Conservation (phyloP, 2,113 vertebrate species). For the Condylura cristata region DNA sequence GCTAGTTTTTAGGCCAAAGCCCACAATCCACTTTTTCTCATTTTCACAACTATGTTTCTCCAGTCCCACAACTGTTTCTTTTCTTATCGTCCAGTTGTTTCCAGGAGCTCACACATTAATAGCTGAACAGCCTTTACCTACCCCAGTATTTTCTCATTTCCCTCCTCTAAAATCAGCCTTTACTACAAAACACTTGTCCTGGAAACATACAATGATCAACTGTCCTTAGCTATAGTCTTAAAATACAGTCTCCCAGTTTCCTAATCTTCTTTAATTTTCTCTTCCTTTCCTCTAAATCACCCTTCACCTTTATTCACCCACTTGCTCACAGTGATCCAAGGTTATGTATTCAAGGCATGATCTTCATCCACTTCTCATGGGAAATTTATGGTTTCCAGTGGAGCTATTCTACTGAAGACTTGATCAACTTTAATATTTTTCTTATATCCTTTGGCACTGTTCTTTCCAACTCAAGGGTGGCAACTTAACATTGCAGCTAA, state of each 20-base stretch:
- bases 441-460: constrained; percentile 38
- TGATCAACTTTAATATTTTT: constrained; percentile 61
- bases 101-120: neutral
- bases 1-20: neutral
- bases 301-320: neutral
- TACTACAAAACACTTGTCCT: neutral
- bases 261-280: constrained; percentile 55
- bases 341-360: constrained; percentile 55
- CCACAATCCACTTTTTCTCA: neutral
- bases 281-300: constrained; percentile 52
- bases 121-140: constrained; percentile 4
- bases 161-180: constrained; percentile 36
- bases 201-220: constrained; percentile 51
- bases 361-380: neutral
- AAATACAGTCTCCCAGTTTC: constrained; percentile 40
- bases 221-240: constrained; percentile 17
- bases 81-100: neutral
- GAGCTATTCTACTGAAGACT: constrained; percentile 37
- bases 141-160: neutral
- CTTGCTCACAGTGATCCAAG: constrained; percentile 12
- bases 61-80: neutral
- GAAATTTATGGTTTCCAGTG: constrained; percentile 43
- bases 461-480: constrained; percentile 35
- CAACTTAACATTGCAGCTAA: constrained; percentile 3
- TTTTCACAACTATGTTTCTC: neutral